Conservation (phyloP, 2,113 vertebrate genomes). For the Coracopsis vasa region DNA sequence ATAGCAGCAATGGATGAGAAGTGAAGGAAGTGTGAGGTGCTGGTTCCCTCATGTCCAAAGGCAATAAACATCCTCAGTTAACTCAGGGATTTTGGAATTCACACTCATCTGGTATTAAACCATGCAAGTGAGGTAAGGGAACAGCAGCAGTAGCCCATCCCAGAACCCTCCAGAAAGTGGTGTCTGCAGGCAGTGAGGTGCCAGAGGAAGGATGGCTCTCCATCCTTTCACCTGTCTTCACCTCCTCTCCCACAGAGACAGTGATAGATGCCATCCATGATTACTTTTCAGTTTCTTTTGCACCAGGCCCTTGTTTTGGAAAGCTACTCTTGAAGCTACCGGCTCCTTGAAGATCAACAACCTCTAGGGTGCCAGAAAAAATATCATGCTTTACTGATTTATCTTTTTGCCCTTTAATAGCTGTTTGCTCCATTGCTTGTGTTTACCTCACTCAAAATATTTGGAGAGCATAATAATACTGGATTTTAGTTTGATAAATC, state of each 20-base stretch:
- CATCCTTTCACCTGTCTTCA: not conserved
- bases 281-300: not conserved
- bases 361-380: not conserved
- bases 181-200: not conserved
- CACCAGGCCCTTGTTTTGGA: not conserved
- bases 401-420: not conserved
- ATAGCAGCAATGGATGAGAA: not conserved
- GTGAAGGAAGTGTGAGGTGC: not conserved
- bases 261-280: not conserved
- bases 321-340: not conserved
- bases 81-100: not conserved
- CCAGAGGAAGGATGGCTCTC: not conserved
- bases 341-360: not conserved
- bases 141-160: not conserved
- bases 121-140: not conserved
- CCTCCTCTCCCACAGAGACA: not conserved
- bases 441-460: not conserved
- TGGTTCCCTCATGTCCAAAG: not conserved
- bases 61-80: not conserved
- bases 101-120: not conserved
- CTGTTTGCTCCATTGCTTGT: not conserved
- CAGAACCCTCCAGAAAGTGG: not conserved
- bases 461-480: not conserved
- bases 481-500: not conserved
- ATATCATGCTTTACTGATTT: not conserved